These are phyloP conservation scores for Rhynchophorus ferrugineus DNA, from an alignment of 1,140 invertebrate species.

Conservation along the genomic window DNA sequence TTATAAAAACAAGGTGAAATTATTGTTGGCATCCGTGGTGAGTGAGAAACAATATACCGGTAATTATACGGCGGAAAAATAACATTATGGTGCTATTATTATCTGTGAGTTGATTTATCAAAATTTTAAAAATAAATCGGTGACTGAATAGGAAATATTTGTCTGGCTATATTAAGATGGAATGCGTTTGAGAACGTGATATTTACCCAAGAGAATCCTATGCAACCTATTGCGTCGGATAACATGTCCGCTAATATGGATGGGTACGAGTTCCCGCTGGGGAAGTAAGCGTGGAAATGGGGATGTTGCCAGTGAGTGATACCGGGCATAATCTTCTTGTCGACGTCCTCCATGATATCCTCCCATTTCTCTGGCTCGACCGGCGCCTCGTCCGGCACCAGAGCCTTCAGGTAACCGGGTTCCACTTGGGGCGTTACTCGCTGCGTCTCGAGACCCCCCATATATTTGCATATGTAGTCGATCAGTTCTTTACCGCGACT, in stretches of 20 bases:
- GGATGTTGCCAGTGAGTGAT: conserved; percentile 97
- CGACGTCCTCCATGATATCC: conserved; percentile 80
- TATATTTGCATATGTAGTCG: conserved; percentile 87
- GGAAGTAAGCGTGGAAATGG: conserved; percentile 93
- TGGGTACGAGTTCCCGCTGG: conserved; percentile 88
- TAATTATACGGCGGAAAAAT: no score
- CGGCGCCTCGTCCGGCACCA: conserved; percentile 72
- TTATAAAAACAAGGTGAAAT: no score
- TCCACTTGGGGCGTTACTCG: conserved; percentile 74
- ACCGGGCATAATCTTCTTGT: conserved; percentile 87
- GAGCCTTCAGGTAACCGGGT: conserved; percentile 72
- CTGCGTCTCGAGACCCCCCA: conserved; percentile 63
- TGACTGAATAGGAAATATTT: no score
- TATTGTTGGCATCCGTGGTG: no score
- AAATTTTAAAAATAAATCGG: no score
- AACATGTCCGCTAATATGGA: conserved; percentile 92
- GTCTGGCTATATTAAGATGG: no score
- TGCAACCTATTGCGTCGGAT: conserved; percentile 82
- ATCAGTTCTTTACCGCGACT: conserved; percentile 82
- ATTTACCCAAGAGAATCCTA: conserved; percentile 91
- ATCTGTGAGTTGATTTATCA: no score
- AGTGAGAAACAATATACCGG: no score
- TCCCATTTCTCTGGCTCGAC: conserved; percentile 75
- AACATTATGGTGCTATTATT: no score
- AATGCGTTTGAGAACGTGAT: no score